Conservation (phyloP, 2,113 vertebrate species). For the Catharus bicknelli region DNA sequence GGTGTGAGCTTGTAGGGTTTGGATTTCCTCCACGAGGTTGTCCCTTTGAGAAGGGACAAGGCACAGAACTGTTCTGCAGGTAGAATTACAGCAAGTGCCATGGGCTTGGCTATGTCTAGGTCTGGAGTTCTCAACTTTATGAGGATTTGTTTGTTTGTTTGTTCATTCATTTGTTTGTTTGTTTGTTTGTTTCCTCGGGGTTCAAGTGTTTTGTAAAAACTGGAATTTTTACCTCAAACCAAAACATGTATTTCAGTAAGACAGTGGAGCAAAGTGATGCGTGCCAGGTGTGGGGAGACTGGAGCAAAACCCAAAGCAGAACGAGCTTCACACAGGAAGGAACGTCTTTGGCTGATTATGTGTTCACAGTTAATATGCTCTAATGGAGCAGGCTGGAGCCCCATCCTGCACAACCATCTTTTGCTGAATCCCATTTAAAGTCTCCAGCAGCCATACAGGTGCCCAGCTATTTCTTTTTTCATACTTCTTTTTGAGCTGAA, state of each 20-base stretch:
- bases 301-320: not conserved
- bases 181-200: not conserved
- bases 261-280: not conserved
- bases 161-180: not conserved
- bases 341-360: not conserved
- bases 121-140: not conserved
- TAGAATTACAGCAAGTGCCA: not conserved
- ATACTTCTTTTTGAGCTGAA: not conserved
- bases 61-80: not conserved
- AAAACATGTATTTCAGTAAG: rapidly evolving
- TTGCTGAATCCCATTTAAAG: not conserved
- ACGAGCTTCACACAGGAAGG: rapidly evolving
- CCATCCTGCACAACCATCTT: not conserved
- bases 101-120: not conserved
- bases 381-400: not conserved
- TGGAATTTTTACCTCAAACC: not conserved
- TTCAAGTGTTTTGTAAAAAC: not conserved
- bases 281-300: not conserved
- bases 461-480: not conserved
- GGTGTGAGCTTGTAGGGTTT: not conserved
- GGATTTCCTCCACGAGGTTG: rapidly evolving
- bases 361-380: not conserved
- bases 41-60: not conserved
- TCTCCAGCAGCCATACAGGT: not conserved
- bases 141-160: not conserved